Conservation (phyloP, 1,140 invertebrate genomes). For the Spodoptera frugiperda region DNA sequence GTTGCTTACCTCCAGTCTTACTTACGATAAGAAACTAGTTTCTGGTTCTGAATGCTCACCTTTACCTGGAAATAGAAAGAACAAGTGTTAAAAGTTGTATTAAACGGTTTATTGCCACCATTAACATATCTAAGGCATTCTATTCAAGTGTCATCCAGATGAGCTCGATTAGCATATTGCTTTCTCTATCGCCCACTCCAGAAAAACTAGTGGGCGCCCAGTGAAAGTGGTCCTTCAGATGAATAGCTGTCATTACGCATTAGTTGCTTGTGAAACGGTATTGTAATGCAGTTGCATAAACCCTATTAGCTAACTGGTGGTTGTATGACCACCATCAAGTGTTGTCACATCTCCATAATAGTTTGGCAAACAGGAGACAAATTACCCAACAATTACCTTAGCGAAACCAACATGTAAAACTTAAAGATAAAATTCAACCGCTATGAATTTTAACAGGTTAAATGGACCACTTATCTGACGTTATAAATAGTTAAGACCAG, state of each 20-base stretch:
- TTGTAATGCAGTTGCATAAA: slow-evolving; percentile 44
- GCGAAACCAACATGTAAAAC: slow-evolving; percentile 33
- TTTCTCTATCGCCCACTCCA: slow-evolving; percentile 64
- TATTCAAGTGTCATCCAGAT: slow-evolving; percentile 52
- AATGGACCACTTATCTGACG: slow-evolving; percentile 22
- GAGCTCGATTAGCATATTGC: slow-evolving; percentile 55
- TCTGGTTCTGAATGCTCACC: slow-evolving; percentile 58
- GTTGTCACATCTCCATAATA: not conserved
- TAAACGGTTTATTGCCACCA: slow-evolving; percentile 31
- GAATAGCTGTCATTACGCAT: slow-evolving; percentile 50
- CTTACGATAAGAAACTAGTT: slow-evolving; percentile 47
- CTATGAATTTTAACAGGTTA: slow-evolving; percentile 43
- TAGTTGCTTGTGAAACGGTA: slow-evolving; percentile 42
- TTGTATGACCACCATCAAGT: slow-evolving; percentile 1
- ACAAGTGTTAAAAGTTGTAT: slow-evolving; percentile 34
- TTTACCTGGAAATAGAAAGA: slow-evolving; percentile 74
- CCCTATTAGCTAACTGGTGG: not conserved
- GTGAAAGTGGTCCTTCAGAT: slow-evolving; percentile 69
- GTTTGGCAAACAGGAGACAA: slow-evolving; percentile 15
- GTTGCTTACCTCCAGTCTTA: slow-evolving; percentile 30
- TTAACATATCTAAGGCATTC: slow-evolving; percentile 40
- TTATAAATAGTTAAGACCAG: slow-evolving; percentile 32
- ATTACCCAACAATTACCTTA: slow-evolving; percentile 21
- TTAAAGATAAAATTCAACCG: slow-evolving; percentile 38
- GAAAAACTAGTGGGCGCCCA: slow-evolving; percentile 62